Percentiles rank a stretch among this genome's conserved stretches.
Conservation (phyloP, 2,113 vertebrate genomes). For the Macaca fascicularis region DNA sequence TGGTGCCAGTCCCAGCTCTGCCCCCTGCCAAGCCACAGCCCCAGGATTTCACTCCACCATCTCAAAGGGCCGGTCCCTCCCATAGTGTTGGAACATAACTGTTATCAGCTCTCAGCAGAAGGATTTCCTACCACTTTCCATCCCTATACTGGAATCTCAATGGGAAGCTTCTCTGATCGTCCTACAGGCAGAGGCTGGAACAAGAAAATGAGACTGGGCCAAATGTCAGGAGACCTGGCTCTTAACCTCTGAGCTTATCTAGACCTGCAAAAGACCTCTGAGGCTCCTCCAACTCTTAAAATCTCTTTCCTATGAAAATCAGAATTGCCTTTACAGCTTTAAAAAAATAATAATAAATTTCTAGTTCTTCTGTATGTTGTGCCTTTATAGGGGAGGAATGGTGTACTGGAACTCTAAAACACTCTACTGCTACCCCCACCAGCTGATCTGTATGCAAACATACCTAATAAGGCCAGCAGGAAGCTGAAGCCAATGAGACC, state of each 20-base stretch:
- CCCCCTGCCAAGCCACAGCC: neutral
- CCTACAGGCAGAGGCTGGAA: neutral
- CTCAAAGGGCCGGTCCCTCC: neutral
- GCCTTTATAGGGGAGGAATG: neutral
- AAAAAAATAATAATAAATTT: neutral
- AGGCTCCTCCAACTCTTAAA: neutral
- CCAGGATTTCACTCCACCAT: neutral
- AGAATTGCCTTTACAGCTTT: neutral
- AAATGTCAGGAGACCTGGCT: neutral
- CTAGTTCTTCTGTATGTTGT: neutral
- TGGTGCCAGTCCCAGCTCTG: neutral
- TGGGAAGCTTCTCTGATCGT: neutral
- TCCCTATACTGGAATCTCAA: accelerated
- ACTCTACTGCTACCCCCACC: no score
- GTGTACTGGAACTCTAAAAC: neutral
- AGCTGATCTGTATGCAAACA: neutral
- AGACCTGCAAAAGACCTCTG: accelerated
- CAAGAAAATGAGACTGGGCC: neutral
- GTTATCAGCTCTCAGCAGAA: neutral
- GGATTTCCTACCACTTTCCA: neutral
- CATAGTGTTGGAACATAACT: neutral
- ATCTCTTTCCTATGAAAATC: neutral
- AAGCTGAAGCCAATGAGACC: neutral
- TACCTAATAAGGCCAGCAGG: neutral
- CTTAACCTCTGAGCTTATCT: neutral